Evolutionary conservation across 2,888 invertebrate species (phyloP).

Genomic region (Lypha dubia): DNA sequence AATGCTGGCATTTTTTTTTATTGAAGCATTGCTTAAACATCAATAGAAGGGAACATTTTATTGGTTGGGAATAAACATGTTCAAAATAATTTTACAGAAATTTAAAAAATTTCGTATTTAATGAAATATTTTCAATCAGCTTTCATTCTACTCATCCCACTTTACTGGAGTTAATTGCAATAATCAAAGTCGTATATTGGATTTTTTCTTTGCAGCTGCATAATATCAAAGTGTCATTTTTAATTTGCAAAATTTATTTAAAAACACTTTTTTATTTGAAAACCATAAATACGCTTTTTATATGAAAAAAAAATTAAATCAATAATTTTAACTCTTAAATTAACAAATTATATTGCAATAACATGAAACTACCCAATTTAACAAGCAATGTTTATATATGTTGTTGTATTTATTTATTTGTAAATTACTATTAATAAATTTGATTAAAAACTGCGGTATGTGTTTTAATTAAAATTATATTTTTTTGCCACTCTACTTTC

Average conservation of each 20-base stretch:
- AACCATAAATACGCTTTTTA: conserved; percentile 17
- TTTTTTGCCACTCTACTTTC: background rate
- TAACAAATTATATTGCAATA: conserved; percentile 10
- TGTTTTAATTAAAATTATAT: conserved; percentile 30
- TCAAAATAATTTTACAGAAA: no score
- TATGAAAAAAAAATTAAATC: conserved; percentile 39
- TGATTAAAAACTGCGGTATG: conserved; percentile 49
- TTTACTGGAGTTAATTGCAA: no score
- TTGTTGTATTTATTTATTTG: conserved; percentile 22
- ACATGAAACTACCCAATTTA: background rate
- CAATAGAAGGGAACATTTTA: no score
- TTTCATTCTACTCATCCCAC: no score
- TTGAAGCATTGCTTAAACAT: no score
- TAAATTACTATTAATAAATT: conserved; percentile 52
- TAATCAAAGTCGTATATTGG: background rate
- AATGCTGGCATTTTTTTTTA: no score
- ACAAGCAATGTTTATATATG: background rate
- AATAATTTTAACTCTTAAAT: conserved; percentile 21
- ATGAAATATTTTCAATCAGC: no score
- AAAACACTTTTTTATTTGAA: background rate
- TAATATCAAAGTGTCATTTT: conserved; percentile 6
- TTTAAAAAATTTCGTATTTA: no score
- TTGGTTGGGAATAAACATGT: no score
- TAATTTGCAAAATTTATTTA: conserved; percentile 28
- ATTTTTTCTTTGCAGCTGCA: background rate